phyloP scores from a whole-genome alignment of 2,797 vertebrate genomes.

The Enteromius unitaeniatus region DNA sequence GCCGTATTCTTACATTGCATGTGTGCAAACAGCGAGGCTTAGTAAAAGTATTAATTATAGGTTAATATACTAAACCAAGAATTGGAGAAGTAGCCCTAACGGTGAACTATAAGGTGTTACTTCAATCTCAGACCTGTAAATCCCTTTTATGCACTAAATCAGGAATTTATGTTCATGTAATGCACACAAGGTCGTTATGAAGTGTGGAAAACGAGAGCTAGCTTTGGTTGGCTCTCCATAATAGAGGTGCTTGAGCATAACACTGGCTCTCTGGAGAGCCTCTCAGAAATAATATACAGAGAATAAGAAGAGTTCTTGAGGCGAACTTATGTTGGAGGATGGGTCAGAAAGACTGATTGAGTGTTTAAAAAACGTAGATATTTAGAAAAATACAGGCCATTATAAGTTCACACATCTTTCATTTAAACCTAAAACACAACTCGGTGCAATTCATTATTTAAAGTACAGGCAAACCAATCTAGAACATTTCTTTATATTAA shows the following conservation, averaged over 20 bases:
- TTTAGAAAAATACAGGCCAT: not conserved
- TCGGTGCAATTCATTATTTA: not conserved
- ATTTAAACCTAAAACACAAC: not conserved
- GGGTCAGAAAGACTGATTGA: not conserved
- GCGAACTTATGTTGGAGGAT: not conserved
- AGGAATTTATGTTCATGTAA: not conserved
- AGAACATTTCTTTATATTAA: not conserved
- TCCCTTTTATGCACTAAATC: not conserved
- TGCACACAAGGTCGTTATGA: not conserved
- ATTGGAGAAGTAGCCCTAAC: too few species aligned
- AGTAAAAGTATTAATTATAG: too few species aligned
- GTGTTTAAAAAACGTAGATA: not conserved
- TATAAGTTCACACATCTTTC: not conserved
- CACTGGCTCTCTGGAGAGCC: conserved; percentile 5
- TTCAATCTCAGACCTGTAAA: not conserved
- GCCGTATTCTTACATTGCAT: not conserved
- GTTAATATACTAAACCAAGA: not conserved
- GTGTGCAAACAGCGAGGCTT: not conserved
- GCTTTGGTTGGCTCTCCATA: conserved; percentile 3
- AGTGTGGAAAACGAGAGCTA: not conserved
- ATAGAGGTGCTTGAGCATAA: conserved; percentile 11
- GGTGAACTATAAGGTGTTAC: not conserved
- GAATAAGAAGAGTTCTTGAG: not conserved
- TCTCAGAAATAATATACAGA: conserved; percentile 9
- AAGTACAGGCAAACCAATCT: not conserved